phyloP scores from a whole-genome alignment of 2,888 invertebrate genomes.

The Tetramorium bicarinatum region DNA sequence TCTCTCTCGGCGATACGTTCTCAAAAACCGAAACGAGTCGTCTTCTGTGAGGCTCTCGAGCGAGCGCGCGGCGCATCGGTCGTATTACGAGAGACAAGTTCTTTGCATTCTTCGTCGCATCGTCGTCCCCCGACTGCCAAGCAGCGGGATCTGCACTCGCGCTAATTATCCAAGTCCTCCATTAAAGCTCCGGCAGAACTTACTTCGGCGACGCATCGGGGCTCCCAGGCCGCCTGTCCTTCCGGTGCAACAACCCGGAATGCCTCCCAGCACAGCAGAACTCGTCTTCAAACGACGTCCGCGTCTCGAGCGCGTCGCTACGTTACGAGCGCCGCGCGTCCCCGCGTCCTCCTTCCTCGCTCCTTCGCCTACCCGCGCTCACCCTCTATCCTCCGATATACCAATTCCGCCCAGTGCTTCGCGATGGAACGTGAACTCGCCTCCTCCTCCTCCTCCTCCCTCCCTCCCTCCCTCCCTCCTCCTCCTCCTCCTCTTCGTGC shows the following conservation, averaged over 20 bases:
- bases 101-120: conserved; percentile 53
- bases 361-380: conserved; percentile 50
- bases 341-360: conserved; percentile 35
- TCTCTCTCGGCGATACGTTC: not conserved
- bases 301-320: conserved; percentile 69
- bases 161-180: conserved; percentile 57
- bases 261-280: conserved; percentile 63
- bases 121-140: conserved; percentile 11
- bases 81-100: conserved; percentile 50
- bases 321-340: conserved; percentile 60
- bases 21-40: conserved; percentile 2
- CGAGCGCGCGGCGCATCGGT: conserved; percentile 19
- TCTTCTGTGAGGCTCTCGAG: conserved; percentile 17
- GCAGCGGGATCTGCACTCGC: conserved; percentile 55
- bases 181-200: conserved; percentile 51
- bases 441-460: conserved; percentile 32
- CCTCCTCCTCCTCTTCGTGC: conserved; percentile 9
- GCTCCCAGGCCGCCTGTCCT: conserved; percentile 59
- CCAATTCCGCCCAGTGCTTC: conserved; percentile 72
- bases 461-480: too few species aligned
- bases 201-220: conserved; percentile 53
- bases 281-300: conserved; percentile 66
- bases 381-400: conserved; percentile 67
- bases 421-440: conserved; percentile 74
- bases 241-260: conserved; percentile 72